A percentile compares a stretch with the other conserved stretches of the same genome.
phyloP scores from a whole-genome alignment of 2,888 invertebrate species.

The Acrocyrtus sp. region DNA sequence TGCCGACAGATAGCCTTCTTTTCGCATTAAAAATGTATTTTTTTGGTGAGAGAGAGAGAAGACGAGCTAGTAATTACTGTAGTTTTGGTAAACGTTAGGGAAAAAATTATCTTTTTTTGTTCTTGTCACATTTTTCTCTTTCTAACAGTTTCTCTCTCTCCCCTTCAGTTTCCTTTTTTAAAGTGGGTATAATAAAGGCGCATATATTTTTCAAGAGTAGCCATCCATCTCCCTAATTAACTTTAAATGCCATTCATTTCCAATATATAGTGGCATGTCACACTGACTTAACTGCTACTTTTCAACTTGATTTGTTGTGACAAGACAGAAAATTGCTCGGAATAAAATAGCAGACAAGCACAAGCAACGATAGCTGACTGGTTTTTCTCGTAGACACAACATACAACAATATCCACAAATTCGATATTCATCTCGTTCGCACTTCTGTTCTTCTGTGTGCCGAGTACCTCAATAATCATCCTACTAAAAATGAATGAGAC shows the following conservation, averaged over 20 bases:
- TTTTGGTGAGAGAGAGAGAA: background rate
- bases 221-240: slow-evolving; percentile 20
- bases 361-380: background rate
- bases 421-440: background rate
- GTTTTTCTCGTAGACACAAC: background rate
- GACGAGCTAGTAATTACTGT: background rate
- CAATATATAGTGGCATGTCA: background rate
- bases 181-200: background rate
- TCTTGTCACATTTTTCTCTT: background rate
- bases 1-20: background rate
- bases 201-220: background rate
- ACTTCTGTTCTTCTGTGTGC: background rate
- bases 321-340: slow-evolving; percentile 6
- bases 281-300: background rate
- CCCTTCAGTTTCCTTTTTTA: background rate
- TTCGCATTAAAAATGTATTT: background rate
- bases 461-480: no score
- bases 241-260: slow-evolving; percentile 14
- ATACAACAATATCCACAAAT: no score
- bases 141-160: background rate
- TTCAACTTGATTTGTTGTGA: slow-evolving; percentile 36
- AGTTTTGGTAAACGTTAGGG: background rate
- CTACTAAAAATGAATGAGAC: no score
- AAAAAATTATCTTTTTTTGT: background rate
- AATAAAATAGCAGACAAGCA: background rate